Percentiles rank a stretch among this genome's conserved stretches.
phyloP scores from a whole-genome alignment of 2,113 vertebrate genomes.

The Antechinus flavipes region DNA sequence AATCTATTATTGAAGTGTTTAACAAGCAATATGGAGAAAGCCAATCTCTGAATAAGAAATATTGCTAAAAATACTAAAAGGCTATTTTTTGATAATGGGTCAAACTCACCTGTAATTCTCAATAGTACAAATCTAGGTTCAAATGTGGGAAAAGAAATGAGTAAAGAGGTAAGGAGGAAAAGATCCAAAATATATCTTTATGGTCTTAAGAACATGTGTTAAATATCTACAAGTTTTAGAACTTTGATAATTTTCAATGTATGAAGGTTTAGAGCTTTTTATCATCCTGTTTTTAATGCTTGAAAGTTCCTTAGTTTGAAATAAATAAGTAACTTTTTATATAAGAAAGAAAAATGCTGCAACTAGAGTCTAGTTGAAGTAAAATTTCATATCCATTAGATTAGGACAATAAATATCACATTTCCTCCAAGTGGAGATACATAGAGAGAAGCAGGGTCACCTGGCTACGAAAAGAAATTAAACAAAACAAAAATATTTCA shows the following conservation, averaged over 20 bases:
- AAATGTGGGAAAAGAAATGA: background rate
- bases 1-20: slow-evolving; percentile 31
- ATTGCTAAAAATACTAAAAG: background rate
- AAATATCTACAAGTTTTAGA: slow-evolving; percentile 20
- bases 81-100: background rate
- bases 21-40: background rate
- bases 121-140: background rate
- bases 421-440: background rate
- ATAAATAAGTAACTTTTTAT: slow-evolving; percentile 21
- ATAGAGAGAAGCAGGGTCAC: background rate
- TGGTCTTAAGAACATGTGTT: background rate
- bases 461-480: slow-evolving; percentile 1
- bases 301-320: slow-evolving; percentile 45
- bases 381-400: slow-evolving; percentile 15
- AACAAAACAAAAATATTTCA: slow-evolving; percentile 23
- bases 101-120: background rate
- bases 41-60: background rate
- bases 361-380: background rate
- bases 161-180: background rate
- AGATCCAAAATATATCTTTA: slow-evolving; percentile 15
- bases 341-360: slow-evolving; percentile 2
- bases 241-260: background rate
- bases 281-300: slow-evolving; percentile 18
- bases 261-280: background rate
- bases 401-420: slow-evolving; percentile 35